Base-by-base conservation (phyloP, 2,113 vertebrate species). In the Phocoena sinus region DNA sequence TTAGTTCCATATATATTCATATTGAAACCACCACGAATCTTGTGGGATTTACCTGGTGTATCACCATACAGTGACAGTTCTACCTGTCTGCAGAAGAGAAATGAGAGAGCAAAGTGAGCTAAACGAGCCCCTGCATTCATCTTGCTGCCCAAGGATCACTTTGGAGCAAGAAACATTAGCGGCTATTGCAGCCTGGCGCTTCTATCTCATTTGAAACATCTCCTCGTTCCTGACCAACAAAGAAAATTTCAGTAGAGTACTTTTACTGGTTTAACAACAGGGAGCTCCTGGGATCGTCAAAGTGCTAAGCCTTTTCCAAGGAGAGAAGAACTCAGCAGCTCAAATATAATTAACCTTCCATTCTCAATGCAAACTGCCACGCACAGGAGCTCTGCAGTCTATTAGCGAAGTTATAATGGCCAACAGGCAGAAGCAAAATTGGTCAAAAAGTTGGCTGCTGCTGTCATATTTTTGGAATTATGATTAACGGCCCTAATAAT, bases 341-440 rank as follows among this genome's bases (percentile, higher is more conserved):
- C 98, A 99, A 99, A 99, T 99, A 99, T 99, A 99, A 99, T 99
- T 99, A 99, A 99, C 99, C 99, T 99, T 99, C 99, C 99, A 99
- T 99, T 99, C 99, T 99, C 99, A 98, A 98, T 99, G 99, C 98
- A 99, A 99, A 99, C 98, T 98, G 99, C 99, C 99, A 99, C 98
- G 73, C 99, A 98, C 97, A 98, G 99, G 98, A 98, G 98, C 98
- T 96, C 97, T 92, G 98, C 98, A 98, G 98, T 98, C 98, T 99
- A 98, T 99, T 98, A 99, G 99, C 94, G 98, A 99, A 99, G 98
- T 99, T 98, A 98, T 99, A 99, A 99, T 98, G 99, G 98, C 98
- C 98, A 98, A 99, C 98, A 98, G 98, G 98, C 98, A 99, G 98
- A 98, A 98, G 98, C 98, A 98, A 99, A 98, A 99, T 98, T 98